Evolutionary conservation across 2,888 invertebrate genomes (phyloP).

Genomic region (Merodon equestris): DNA sequence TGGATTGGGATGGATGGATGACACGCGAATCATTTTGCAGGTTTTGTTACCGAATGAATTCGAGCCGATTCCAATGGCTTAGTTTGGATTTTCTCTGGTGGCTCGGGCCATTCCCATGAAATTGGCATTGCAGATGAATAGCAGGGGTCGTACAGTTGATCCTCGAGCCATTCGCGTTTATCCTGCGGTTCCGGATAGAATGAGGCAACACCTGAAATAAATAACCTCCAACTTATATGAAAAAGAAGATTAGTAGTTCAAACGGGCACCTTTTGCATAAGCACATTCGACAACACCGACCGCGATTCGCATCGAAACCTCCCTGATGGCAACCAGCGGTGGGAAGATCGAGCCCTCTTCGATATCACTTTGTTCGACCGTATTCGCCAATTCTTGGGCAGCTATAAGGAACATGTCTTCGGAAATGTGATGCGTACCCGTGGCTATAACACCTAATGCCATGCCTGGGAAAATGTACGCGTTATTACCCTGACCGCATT

Average conservation of each 20-base stretch:
- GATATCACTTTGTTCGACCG: slow-evolving; percentile 90
- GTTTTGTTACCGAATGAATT: too few species aligned
- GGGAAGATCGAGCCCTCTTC: slow-evolving; percentile 95
- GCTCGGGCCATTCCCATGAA: slow-evolving; percentile 82
- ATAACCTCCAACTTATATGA: too few species aligned
- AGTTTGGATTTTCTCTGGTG: slow-evolving; percentile 71
- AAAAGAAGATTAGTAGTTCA: not conserved
- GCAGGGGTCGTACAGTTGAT: slow-evolving; percentile 88
- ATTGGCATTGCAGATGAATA: slow-evolving; percentile 89
- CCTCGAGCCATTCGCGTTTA: slow-evolving; percentile 84
- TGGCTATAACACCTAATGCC: slow-evolving; percentile 94
- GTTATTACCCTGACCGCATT: slow-evolving; percentile 98
- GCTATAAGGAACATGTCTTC: slow-evolving; percentile 97
- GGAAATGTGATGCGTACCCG: slow-evolving; percentile 94
- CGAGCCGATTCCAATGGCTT: too few species aligned
- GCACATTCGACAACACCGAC: slow-evolving; percentile 92
- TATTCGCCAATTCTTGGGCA: slow-evolving; percentile 90
- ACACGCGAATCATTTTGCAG: too few species aligned
- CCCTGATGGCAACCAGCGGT: slow-evolving; percentile 88
- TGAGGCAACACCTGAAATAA: slow-evolving; percentile 87
- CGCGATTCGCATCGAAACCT: slow-evolving; percentile 94
- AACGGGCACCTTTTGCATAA: slow-evolving; percentile 87
- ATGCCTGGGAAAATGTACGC: slow-evolving; percentile 98
- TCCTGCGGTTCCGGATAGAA: slow-evolving; percentile 92
- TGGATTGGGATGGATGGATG: too few species aligned